These are phyloP conservation scores for Drosophila greeni DNA, from an alignment of 2,888 invertebrate genomes.

Conservation along the genomic window DNA sequence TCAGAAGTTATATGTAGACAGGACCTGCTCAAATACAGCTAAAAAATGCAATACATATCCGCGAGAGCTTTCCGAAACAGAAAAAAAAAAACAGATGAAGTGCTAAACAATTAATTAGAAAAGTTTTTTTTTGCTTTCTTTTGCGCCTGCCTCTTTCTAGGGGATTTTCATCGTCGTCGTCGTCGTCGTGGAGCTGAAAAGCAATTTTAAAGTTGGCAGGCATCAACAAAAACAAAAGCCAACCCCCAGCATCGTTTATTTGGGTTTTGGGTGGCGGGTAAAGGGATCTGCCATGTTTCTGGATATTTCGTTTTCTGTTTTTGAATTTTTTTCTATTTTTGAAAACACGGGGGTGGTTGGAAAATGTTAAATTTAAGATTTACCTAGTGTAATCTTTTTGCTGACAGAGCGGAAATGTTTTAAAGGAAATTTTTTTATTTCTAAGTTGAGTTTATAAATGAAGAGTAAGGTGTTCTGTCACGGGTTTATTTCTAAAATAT, in stretches of 20 bases:
- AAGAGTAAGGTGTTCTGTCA: too few species aligned
- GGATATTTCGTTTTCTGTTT: slow-evolving; percentile 4
- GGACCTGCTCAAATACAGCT: slow-evolving; percentile 17
- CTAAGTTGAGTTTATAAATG: background rate
- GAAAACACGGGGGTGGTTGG: slow-evolving; percentile 13
- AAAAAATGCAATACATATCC: slow-evolving; percentile 4
- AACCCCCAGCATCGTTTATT: slow-evolving; percentile 20
- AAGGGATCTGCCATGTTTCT: slow-evolving; percentile 19
- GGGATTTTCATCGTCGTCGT: background rate
- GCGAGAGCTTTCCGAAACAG: slow-evolving; percentile 20
- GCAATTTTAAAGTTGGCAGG: slow-evolving; percentile 43
- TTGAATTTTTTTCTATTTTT: background rate
- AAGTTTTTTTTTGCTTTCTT: slow-evolving; percentile 50
- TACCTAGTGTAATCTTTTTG: slow-evolving; percentile 8
- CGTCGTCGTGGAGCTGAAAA: slow-evolving; percentile 21
- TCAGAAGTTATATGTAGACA: slow-evolving; percentile 37
- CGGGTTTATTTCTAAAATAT: background rate
- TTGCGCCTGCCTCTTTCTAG: slow-evolving; percentile 3
- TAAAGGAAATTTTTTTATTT: too few species aligned
- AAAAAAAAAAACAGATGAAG: slow-evolving; percentile 49
- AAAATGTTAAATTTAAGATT: slow-evolving; percentile 13
- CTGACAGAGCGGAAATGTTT: background rate
- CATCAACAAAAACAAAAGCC: slow-evolving; percentile 38
- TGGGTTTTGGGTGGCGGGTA: slow-evolving; percentile 27
- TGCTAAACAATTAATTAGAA: slow-evolving; percentile 72